phyloP scores from a whole-genome alignment of 1,140 invertebrate species.

The Rhagoletis zephyria region DNA sequence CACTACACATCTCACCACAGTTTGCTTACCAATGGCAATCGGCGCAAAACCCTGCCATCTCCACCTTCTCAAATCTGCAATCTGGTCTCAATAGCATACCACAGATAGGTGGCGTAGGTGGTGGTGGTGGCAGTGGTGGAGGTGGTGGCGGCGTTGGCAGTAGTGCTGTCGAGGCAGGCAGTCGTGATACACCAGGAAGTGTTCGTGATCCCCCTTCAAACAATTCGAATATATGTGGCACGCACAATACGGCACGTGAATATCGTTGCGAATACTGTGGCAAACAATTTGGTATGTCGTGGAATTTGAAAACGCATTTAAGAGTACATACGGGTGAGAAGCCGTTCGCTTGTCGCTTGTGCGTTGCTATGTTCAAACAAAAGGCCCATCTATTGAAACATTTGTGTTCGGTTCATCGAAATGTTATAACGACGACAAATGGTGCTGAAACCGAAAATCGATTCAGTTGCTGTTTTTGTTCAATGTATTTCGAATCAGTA shows the following conservation, averaged over 20 bases:
- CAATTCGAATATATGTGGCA: constrained; percentile 59
- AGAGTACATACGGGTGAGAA: constrained; percentile 90
- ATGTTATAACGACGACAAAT: constrained; percentile 83
- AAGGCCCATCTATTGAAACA: constrained; percentile 89
- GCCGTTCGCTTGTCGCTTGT: constrained; percentile 88
- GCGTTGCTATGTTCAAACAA: constrained; percentile 91
- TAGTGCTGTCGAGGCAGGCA: neutral
- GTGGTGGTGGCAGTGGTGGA: constrained; percentile 51
- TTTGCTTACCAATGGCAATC: constrained; percentile 71
- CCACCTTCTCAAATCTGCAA: constrained; percentile 68
- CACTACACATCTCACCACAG: constrained; percentile 66
- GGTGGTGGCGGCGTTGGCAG: constrained; percentile 58
- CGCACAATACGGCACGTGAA: constrained; percentile 78
- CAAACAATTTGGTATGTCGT: constrained; percentile 91
- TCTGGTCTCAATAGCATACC: constrained; percentile 68
- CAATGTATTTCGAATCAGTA: constrained; percentile 85
- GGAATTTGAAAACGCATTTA: constrained; percentile 89
- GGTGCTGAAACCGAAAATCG: constrained; percentile 81
- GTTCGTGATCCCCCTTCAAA: constrained; percentile 61
- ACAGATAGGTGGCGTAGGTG: constrained; percentile 62
- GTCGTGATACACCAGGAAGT: constrained; percentile 46
- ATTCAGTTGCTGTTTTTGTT: constrained; percentile 89
- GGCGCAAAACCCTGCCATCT: constrained; percentile 58
- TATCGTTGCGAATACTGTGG: constrained; percentile 90
- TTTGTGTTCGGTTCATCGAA: constrained; percentile 87